Percentiles rank a stretch among this genome's conserved stretches.
Conservation (phyloP, 2,888 invertebrate species). For the Thera obeliscata region DNA sequence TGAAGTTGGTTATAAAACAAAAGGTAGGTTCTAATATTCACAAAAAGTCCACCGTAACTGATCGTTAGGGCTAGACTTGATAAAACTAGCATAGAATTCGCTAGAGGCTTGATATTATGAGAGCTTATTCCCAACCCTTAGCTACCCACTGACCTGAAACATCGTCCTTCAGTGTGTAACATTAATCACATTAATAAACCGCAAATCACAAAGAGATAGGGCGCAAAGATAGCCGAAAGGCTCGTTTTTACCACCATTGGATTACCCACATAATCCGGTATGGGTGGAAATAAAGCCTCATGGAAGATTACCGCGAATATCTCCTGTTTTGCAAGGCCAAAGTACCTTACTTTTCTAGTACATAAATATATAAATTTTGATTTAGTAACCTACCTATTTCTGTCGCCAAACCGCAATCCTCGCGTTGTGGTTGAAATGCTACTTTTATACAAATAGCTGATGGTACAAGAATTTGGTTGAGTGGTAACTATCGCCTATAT, state of each 20-base stretch:
- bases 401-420: too few relatives aligned
- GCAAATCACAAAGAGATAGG: conserved; percentile 41
- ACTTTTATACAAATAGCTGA: too few relatives aligned
- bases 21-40: too few relatives aligned
- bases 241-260: conserved; percentile 29
- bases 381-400: too few relatives aligned
- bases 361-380: too few relatives aligned
- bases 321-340: neutral
- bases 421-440: too few relatives aligned
- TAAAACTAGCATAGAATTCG: neutral
- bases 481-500: too few relatives aligned
- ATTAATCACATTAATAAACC: conserved; percentile 36
- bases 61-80: too few relatives aligned
- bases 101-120: neutral
- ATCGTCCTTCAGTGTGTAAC: conserved; percentile 10
- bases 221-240: conserved; percentile 28
- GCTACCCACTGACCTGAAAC: conserved; percentile 5
- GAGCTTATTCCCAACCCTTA: neutral
- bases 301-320: conserved; percentile 14
- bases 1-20: too few relatives aligned
- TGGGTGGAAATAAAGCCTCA: conserved; percentile 13
- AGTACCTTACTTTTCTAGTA: neutral
- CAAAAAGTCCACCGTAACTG: too few relatives aligned
- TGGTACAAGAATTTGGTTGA: too few relatives aligned
- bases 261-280: conserved; percentile 17